A percentile compares a stretch with the other conserved stretches of the same genome.
Conservation (phyloP, 2,113 vertebrate species). For the Phaetusa simplex region DNA sequence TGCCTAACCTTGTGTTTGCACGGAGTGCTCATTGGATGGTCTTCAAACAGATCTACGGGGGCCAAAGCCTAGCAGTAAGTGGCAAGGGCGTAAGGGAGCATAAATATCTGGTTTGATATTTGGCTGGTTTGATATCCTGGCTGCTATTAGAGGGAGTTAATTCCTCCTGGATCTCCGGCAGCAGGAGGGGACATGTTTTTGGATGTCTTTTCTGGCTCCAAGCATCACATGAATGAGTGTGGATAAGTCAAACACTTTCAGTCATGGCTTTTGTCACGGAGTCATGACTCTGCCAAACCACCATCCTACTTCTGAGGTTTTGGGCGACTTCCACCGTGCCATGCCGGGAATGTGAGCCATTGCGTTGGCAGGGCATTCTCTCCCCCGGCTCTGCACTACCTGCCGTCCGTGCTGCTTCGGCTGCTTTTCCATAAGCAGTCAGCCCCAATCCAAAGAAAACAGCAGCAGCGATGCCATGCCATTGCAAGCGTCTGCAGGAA, state of each 20-base stretch:
- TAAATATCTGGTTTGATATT: neutral
- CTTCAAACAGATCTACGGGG: neutral
- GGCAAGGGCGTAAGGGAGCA: neutral
- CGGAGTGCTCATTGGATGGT: neutral
- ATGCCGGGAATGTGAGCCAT: neutral
- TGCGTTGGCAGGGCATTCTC: neutral
- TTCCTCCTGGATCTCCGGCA: neutral
- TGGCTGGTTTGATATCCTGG: neutral
- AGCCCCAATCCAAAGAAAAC: conserved; percentile 3
- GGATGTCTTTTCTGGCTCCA: neutral
- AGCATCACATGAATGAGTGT: neutral
- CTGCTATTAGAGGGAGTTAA: neutral
- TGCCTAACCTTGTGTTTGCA: neutral
- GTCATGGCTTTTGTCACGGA: conserved; percentile 43
- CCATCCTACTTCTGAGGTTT: conserved; percentile 2
- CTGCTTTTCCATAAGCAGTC: conserved; percentile 1
- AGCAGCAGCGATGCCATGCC: neutral
- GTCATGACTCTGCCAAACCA: conserved; percentile 36
- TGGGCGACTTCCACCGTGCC: neutral
- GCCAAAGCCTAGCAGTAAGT: neutral
- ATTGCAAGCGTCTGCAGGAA: neutral
- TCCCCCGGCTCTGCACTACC: neutral
- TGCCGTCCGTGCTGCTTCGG: neutral
- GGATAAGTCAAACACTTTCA: neutral
- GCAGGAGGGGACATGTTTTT: neutral